These are phyloP conservation scores for Dryas iulia DNA, from an alignment of 1,140 invertebrate species.

Conservation along the genomic window DNA sequence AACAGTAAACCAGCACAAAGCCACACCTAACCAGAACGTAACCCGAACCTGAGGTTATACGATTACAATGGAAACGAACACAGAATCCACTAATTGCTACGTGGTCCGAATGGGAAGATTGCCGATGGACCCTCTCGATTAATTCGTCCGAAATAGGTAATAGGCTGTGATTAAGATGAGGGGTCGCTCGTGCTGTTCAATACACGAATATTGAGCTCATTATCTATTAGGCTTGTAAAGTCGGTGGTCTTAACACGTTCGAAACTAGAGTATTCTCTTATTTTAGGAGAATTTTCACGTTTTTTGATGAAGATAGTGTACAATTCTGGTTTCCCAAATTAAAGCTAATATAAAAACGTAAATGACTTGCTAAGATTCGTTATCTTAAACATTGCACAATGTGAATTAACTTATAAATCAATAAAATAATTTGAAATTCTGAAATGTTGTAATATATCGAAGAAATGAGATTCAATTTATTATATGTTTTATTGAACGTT, in stretches of 20 bases:
- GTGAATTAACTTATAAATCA: too few species aligned
- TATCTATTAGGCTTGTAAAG: neutral
- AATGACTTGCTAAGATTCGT: too few species aligned
- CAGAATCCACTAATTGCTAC: slow-evolving; percentile 52
- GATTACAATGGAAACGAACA: slow-evolving; percentile 21
- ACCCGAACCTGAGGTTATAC: neutral
- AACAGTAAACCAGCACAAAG: neutral
- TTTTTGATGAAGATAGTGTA: too few species aligned
- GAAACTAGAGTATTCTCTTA: neutral
- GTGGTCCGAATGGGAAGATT: slow-evolving; percentile 49
- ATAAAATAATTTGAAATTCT: too few species aligned
- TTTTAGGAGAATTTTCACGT: neutral
- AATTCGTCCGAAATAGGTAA: slow-evolving; percentile 33
- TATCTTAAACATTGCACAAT: too few species aligned
- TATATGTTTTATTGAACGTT: too few species aligned
- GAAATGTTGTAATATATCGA: too few species aligned
- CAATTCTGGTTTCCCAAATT: too few species aligned
- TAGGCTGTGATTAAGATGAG: slow-evolving; percentile 33
- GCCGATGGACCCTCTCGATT: slow-evolving; percentile 34
- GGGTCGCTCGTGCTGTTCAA: slow-evolving; percentile 11
- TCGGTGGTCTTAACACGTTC: neutral
- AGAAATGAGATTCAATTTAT: too few species aligned
- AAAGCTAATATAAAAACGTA: too few species aligned
- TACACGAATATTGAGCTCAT: slow-evolving; percentile 15
- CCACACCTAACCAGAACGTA: too few species aligned